Base-by-base conservation (phyloP, 2,113 vertebrate species). In the Ameiurus melas region DNA sequence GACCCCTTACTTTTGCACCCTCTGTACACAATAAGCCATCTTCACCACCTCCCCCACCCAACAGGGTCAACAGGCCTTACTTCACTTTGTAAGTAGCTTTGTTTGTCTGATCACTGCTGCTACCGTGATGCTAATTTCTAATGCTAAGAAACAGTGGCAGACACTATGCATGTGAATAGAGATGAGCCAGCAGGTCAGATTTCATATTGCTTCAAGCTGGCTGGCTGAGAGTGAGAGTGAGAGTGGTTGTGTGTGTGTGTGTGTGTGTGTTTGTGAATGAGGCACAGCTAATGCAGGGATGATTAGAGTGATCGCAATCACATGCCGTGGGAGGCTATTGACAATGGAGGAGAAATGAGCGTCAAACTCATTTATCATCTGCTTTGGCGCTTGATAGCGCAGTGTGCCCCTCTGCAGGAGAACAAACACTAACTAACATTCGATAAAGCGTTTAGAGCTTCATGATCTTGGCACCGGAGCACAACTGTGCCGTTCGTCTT, bases 231-330 rank as follows among this genome's bases (percentile, higher is more conserved):
- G 53, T 36, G 55, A 58, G 30, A 58, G n/a, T 33, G 79, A 16
- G 53, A 16, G 53, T 16, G 30, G 7, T 30, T 19, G 71, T 47
- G 30, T 20, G 39, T 47, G 78, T 33, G n/a, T 80, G 79, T 57
- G n/a, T 81, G 79, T 58, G 77, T 79, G 77, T 79, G 17, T 22
- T 39, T 19, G 66, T 5, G 51, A 73, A 25, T 12, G 53, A 39
- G 51, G 17, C 9, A 16, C 68, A 43, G 86, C 83, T 84, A 73
- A 55, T 39, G 64, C 62, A 57, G 66, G 64, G 20, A 71, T 55
- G 86, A 87, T 83, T 87, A 83, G 62, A 82, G 64, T 68, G 66
- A 83, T 87, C 79, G 33, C 55, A 87, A 87, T 87, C 79, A 73
- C 64, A 82, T 80, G 79, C 79, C 2, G 53, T 80, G 51, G 86